Conservation (phyloP, 2,113 vertebrate genomes). For the Oreocharis arfaki region DNA sequence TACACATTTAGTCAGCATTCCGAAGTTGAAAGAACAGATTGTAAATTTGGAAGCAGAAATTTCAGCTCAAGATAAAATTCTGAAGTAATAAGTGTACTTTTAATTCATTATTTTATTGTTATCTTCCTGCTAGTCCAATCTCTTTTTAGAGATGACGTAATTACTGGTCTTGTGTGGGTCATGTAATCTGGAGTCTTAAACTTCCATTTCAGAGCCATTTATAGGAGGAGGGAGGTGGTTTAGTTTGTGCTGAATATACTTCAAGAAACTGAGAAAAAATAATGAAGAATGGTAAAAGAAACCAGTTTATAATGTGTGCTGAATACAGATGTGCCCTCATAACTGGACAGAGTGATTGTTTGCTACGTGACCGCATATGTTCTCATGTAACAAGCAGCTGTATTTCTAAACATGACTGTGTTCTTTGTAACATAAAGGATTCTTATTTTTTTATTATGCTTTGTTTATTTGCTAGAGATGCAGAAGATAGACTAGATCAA, state of each 20-base stretch:
- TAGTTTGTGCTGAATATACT: background rate
- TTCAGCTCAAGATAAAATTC: slow-evolving; percentile 80
- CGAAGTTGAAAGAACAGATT: slow-evolving; percentile 81
- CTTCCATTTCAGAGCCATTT: background rate
- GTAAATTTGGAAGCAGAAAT: slow-evolving; percentile 82
- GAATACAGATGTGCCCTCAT: background rate
- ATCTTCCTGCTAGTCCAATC: background rate
- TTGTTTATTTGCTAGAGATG: slow-evolving; percentile 72
- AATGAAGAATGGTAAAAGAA: background rate
- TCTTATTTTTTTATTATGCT: background rate
- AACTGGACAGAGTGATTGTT: background rate
- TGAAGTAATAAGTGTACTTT: slow-evolving; percentile 73
- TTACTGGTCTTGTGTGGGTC: background rate
- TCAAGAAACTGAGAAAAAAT: background rate
- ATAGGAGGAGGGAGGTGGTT: background rate
- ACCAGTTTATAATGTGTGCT: background rate
- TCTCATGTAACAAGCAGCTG: background rate
- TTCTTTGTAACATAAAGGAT: background rate
- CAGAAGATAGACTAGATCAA: slow-evolving; percentile 80
- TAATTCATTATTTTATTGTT: background rate
- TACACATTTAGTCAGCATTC: slow-evolving; percentile 67
- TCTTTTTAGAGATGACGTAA: background rate
- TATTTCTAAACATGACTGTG: background rate
- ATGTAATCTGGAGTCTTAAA: background rate
- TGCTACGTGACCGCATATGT: background rate